Evolutionary conservation across 2,888 invertebrate species (phyloP).

Genomic region (Prosopocoilus inquinatus): DNA sequence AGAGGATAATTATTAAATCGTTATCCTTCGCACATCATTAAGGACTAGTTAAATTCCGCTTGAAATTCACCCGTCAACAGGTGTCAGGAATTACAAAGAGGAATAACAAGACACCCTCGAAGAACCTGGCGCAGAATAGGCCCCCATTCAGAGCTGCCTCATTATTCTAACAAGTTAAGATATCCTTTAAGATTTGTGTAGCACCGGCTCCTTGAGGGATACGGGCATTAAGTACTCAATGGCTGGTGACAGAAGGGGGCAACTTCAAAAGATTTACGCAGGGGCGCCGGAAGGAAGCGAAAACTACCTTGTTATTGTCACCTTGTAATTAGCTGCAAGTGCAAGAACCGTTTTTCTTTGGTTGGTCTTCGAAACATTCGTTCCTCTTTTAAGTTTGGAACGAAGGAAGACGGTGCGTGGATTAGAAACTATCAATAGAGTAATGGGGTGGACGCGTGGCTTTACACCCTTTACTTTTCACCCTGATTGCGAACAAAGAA

Average conservation of each 20-base stretch:
- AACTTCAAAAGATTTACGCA: neutral
- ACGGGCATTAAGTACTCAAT: constrained; percentile 29
- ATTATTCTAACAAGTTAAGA: constrained; percentile 7
- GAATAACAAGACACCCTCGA: constrained; percentile 13
- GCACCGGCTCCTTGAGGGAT: constrained; percentile 23
- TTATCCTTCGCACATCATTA: constrained; percentile 7
- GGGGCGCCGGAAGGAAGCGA: neutral
- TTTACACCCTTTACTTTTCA: constrained; percentile 29
- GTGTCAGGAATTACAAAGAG: constrained; percentile 15
- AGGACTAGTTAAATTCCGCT: constrained; percentile 4
- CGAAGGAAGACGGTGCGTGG: neutral
- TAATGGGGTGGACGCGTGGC: constrained; percentile 25
- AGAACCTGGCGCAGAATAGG: constrained; percentile 4
- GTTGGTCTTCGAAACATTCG: no score
- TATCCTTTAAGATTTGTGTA: constrained; percentile 13
- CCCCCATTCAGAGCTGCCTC: constrained; percentile 5
- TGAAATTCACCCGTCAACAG: constrained; percentile 13
- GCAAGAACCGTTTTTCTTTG: neutral
- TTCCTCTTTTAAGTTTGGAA: no score
- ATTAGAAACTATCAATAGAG: neutral
- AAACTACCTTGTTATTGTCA: neutral
- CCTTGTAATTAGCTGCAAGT: neutral
- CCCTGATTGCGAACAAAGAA: constrained; percentile 23
- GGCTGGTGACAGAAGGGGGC: constrained; percentile 25
- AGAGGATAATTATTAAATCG: no score